Base-by-base conservation (phyloP, 2,113 vertebrate genomes). In the Mionectes macconnelli region DNA sequence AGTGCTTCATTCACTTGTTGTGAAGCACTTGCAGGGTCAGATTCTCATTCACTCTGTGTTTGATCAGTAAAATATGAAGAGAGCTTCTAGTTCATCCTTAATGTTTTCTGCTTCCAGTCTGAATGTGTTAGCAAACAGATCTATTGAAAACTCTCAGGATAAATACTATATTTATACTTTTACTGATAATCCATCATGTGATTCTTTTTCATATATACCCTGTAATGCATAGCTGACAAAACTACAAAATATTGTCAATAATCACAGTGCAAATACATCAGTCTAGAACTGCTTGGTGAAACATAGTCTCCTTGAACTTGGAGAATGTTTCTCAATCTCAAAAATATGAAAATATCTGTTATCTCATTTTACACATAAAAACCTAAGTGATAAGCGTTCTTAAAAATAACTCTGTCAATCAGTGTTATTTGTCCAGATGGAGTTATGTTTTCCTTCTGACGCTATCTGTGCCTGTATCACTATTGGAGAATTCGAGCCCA, bases 351-450 rank as follows among this genome's bases (percentile, higher is more conserved):
- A 90, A 66, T 22, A 53, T 52, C 44, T 68, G 53, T 89, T 93
- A 84, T 83, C 79, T 92, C 77, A 68, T 91, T 94, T 93, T 80
- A 75, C 67, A 88, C 50, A n/a, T 44, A 79, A 64, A 95, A 89
- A 20, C 23, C 20, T 40, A 72, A 88, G 68, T 70, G 72, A 88
- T 92, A 91, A 85, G 12, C 67, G 35, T 70, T 88, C 59, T 86
- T 77, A 77, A 94, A 94, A 94, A 95, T 81, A 92, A 49, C 73
- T 87, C 74, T 84, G 63, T 84, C 87, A 50, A 44, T 92, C 78
- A 87, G 55, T 66, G 60, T 79, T 93, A 73, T 86, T 87, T 60
- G 75, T 95, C 79, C 73, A 91, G 52, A 77, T 84, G 57, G 79
- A 95, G 93, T 83, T 59, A 15, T 16, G 39, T 55, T 81, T 85